phyloP scores from a whole-genome alignment of 2,797 vertebrate genomes.

The Diplodus sargus region DNA sequence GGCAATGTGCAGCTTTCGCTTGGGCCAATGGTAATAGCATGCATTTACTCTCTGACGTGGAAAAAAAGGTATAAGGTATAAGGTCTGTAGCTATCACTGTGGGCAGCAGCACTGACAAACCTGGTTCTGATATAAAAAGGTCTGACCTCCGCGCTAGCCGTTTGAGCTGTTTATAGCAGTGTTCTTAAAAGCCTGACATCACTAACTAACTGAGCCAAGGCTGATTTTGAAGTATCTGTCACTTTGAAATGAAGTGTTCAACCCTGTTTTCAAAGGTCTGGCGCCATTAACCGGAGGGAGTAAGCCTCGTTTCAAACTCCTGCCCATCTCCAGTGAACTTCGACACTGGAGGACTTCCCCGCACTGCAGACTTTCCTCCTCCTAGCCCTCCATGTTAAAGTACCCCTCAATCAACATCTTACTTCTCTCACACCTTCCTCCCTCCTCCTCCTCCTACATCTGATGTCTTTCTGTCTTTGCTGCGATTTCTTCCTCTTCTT shows the following conservation, averaged over 20 bases:
- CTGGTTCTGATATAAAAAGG: constrained; percentile 66
- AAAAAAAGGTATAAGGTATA: constrained; percentile 61
- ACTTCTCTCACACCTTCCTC: constrained; percentile 40
- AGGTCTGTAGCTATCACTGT: constrained; percentile 38
- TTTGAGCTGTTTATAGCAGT: constrained; percentile 64
- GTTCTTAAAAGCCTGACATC: constrained; percentile 68
- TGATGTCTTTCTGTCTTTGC: constrained; percentile 53
- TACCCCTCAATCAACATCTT: constrained; percentile 59
- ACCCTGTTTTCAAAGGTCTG: constrained; percentile 55
- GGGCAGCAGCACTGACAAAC: constrained; percentile 60
- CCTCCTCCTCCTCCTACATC: constrained; percentile 27
- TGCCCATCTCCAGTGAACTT: constrained; percentile 65
- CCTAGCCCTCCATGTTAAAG: constrained; percentile 44
- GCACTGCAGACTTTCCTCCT: constrained; percentile 44
- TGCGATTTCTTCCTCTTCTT: constrained; percentile 42
- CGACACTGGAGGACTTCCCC: constrained; percentile 58
- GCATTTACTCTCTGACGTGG: constrained; percentile 64
- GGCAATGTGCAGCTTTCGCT: constrained; percentile 56
- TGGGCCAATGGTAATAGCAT: constrained; percentile 64
- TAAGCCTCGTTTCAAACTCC: constrained; percentile 53
- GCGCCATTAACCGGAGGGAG: constrained; percentile 40
- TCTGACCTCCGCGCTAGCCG: constrained; percentile 53
- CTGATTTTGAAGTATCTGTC: constrained; percentile 70
- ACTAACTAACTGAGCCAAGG: constrained; percentile 56
- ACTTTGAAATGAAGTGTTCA: constrained; percentile 58